Evolutionary conservation across 2,797 vertebrate genomes (phyloP), one percentile per base, ranked within the genome.

Genomic region (Lepilemur ruficaudatus): DNA sequence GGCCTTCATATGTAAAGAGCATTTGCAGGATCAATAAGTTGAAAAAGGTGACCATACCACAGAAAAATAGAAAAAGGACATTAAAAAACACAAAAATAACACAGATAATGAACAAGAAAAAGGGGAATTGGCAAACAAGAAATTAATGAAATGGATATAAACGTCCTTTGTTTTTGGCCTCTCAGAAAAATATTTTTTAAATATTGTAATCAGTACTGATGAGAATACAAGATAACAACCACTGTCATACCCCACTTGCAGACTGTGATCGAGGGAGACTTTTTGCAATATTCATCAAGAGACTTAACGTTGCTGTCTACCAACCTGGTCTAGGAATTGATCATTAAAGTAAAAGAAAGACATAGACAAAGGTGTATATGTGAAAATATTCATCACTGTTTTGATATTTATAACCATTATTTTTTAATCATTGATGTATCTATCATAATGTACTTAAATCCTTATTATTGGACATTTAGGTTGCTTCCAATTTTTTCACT

Each of bases 61-160:
- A 93, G 59, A 90, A 90, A 95, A 90, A 85, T 25, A 92, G 35
- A 46, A 55, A 83, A 91, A 76, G 41, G n/a, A 95, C 11, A 69
- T 61, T 38, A 88, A 76, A 35, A 90, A 52, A 85, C 59, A 72
- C 25, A 35, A 38, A 50, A 67, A 46, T 32, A 67, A n/a, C 23
- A 43, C 61, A 73, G 43, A 75, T 23, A 61, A 41, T 12, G 15
- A 83, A 57, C 59, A 79, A 41, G 23, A 61, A 92, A 78, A 83
- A 81, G 32, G 7, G 25, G 59, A 85, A 46, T 35, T 70, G 28
- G 23, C 43, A 4, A 93, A 91, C 10, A 91, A 95, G n/a, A 67
- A 93, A 78, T 70, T 61, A 93, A 80, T 46, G 17, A 88, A 78
- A 72, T 59, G 0, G 32, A 32, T 93, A 80, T 76, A 23, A 55